Evolutionary conservation across 2,113 vertebrate genomes (phyloP).

Genomic region (Salvator merianae): DNA sequence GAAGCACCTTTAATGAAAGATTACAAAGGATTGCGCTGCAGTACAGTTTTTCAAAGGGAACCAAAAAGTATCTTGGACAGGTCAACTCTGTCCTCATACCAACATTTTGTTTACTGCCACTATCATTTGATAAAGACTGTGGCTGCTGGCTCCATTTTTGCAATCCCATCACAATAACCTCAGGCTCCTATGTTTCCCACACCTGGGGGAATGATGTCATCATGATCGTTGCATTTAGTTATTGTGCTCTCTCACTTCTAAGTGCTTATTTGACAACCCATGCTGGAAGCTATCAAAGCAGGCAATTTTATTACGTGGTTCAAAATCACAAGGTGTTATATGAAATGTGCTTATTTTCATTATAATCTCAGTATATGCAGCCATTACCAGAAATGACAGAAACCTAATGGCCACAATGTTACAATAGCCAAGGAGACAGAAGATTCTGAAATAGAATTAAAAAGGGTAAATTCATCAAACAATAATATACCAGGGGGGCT

Average conservation of each 20-base stretch:
- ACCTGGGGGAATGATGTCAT: background rate
- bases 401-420: too few relatives aligned
- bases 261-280: too few relatives aligned
- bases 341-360: too few relatives aligned
- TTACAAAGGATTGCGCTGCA: too few relatives aligned
- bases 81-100: background rate
- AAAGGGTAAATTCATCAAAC: background rate
- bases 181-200: background rate
- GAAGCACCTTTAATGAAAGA: background rate
- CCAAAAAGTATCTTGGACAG: background rate
- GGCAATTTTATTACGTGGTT: too few relatives aligned
- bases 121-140: background rate
- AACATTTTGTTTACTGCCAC: too few relatives aligned
- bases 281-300: too few relatives aligned
- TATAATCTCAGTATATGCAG: too few relatives aligned
- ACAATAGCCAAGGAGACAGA: background rate
- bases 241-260: background rate
- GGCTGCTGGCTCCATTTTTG: background rate
- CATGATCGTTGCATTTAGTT: background rate
- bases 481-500: background rate
- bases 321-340: too few relatives aligned
- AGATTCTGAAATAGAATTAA: conserved; percentile 8
- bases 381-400: too few relatives aligned
- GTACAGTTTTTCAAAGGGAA: too few relatives aligned
- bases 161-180: background rate